These are phyloP conservation scores for Phataginus tricuspis DNA, from an alignment of 2,797 vertebrate species.

Conservation along the genomic window DNA sequence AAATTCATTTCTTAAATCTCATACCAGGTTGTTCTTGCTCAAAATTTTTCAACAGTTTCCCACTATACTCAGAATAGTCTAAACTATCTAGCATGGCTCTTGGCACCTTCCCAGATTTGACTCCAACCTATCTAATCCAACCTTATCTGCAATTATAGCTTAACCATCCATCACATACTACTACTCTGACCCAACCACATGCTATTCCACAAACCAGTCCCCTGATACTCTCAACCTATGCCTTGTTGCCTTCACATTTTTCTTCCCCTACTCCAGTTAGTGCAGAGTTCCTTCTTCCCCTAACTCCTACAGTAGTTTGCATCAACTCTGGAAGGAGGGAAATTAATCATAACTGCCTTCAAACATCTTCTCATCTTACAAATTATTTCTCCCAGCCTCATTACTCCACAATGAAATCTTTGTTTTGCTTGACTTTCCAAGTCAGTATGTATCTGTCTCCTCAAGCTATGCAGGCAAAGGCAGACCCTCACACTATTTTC, in stretches of 20 bases:
- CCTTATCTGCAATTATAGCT: neutral
- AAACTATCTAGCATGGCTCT: neutral
- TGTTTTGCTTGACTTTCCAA: neutral
- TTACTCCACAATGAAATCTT: neutral
- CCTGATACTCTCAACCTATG: neutral
- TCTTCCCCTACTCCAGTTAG: neutral
- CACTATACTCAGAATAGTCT: neutral
- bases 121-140: neutral
- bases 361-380: neutral
- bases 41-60: neutral
- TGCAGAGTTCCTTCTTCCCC: neutral
- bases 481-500: neutral
- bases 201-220: neutral
- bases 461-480: neutral
- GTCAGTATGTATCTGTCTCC: neutral
- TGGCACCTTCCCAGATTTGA: neutral
- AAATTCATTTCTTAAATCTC: neutral
- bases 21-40: neutral
- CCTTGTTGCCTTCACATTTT: neutral
- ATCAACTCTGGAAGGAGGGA: neutral
- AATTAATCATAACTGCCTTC: slow-evolving; percentile 18
- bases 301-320: neutral
- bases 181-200: neutral
- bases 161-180: neutral
- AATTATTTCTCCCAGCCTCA: neutral